phyloP scores from a whole-genome alignment of 1,140 invertebrate species.

The Penaeus japonicus region DNA sequence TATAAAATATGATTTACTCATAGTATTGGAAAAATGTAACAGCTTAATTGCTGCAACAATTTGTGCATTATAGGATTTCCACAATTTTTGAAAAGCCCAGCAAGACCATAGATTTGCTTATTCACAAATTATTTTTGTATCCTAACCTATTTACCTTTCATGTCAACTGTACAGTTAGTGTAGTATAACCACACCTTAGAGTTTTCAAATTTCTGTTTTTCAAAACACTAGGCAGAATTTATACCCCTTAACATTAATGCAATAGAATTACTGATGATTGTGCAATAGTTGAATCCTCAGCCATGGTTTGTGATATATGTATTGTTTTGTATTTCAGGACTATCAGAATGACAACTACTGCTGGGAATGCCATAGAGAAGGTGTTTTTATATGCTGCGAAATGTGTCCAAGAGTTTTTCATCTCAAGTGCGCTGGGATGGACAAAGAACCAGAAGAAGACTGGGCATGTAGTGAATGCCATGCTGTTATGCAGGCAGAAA shows the following conservation, averaged over 20 bases:
- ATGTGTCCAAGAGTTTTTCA: slow-evolving; percentile 88
- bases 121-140: no score
- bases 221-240: background rate
- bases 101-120: no score
- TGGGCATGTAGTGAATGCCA: slow-evolving; percentile 92
- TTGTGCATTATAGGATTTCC: no score
- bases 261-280: background rate
- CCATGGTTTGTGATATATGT: background rate
- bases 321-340: slow-evolving; percentile 14
- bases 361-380: slow-evolving; percentile 84
- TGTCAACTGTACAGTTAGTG: no score
- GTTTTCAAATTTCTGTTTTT: no score
- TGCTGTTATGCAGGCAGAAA: slow-evolving; percentile 79
- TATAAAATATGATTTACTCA: no score
- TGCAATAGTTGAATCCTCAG: background rate
- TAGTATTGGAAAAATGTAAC: no score
- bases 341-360: slow-evolving; percentile 78
- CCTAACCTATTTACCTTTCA: no score
- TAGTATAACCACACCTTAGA: no score
- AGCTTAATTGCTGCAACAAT: no score
- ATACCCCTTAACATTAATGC: background rate
- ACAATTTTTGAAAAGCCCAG: no score
- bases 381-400: slow-evolving; percentile 74
- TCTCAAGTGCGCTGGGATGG: slow-evolving; percentile 75
- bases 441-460: slow-evolving; percentile 67